Evolutionary conservation across 2,113 vertebrate species (phyloP).

Genomic region (Polypterus senegalus): DNA sequence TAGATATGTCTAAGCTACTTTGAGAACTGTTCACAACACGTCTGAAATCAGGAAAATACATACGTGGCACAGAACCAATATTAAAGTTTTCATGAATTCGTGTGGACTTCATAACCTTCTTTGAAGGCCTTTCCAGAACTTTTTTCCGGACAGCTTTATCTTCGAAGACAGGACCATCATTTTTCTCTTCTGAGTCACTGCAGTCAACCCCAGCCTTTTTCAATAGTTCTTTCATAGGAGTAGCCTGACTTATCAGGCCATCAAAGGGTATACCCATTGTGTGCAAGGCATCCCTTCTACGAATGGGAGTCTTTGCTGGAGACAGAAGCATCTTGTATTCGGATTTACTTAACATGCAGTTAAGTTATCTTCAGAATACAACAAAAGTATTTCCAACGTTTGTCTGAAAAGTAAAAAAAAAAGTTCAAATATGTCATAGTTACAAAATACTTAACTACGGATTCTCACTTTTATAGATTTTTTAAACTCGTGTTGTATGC

Average conservation of each 20-base stretch:
- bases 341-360: too few species aligned
- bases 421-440: too few species aligned
- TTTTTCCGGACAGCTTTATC: neutral
- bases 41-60: neutral
- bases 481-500: too few species aligned
- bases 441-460: too few species aligned
- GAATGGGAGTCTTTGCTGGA: neutral
- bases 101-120: conserved; percentile 1
- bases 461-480: too few species aligned
- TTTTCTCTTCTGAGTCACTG: neutral
- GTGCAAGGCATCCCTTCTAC: neutral
- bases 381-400: too few species aligned
- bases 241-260: conserved; percentile 16
- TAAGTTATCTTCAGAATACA: too few species aligned
- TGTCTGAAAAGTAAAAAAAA: too few species aligned
- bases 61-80: too few species aligned
- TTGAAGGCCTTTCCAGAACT: too few species aligned
- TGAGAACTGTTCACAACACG: neutral
- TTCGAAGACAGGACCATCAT: neutral
- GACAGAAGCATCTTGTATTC: neutral
- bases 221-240: conserved; percentile 30
- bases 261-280: conserved; percentile 6
- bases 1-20: too few species aligned
- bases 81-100: neutral
- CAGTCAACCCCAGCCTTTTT: too few species aligned